These are phyloP conservation scores for Trididemnum nubilum DNA, from an alignment of 23 tunicate genomes.

Conservation along the genomic window DNA sequence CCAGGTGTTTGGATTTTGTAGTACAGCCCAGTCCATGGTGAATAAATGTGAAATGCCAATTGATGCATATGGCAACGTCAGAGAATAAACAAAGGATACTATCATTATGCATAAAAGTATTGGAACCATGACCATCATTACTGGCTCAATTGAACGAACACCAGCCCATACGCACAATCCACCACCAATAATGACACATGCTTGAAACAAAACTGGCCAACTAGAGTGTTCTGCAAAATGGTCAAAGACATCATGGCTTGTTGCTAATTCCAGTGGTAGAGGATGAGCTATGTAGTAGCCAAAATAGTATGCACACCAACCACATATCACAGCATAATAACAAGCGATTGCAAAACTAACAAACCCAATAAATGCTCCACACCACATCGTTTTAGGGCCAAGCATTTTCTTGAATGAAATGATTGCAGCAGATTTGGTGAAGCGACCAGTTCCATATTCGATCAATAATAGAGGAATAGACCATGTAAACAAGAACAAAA, in stretches of 20 bases:
- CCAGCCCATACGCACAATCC: conserved; percentile 74
- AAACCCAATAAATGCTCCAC: conserved; percentile 87
- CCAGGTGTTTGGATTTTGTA: conserved; percentile 64
- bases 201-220: conserved; percentile 78
- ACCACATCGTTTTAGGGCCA: conserved; percentile 81
- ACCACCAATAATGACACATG: conserved; percentile 54
- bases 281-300: conserved; percentile 75
- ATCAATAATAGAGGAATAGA: conserved; percentile 73
- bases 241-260: conserved; percentile 42
- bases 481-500: conserved; percentile 76
- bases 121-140: conserved; percentile 85
- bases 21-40: conserved; percentile 86
- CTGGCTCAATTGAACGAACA: conserved; percentile 78
- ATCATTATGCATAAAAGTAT: conserved; percentile 62
- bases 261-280: conserved; percentile 35
- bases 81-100: conserved; percentile 62
- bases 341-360: conserved; percentile 75
- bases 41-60: conserved; percentile 73
- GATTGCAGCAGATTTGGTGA: conserved; percentile 55
- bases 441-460: conserved; percentile 81
- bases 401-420: conserved; percentile 65
- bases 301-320: conserved; percentile 83
- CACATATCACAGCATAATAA: conserved; percentile 86
- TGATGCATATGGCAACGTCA: conserved; percentile 68
- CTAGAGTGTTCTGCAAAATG: conserved; percentile 43